Percentiles rank a stretch among this genome's conserved stretches.
These are phyloP conservation scores for Tetrax tetrax DNA, from an alignment of 2,113 vertebrate species.

Conservation along the genomic window DNA sequence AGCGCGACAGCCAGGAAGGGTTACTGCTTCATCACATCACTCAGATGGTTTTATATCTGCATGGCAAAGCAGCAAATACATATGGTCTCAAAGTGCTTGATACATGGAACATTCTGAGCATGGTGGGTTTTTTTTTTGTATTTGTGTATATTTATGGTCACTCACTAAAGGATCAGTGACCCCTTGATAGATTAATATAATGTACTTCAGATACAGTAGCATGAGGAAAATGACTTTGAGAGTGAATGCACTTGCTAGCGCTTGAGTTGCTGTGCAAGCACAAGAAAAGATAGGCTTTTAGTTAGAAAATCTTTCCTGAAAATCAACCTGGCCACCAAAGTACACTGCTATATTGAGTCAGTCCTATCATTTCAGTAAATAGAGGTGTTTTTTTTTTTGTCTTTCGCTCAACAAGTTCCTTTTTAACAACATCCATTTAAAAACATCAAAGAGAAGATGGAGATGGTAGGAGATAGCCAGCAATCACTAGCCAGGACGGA, in stretches of 20 bases:
- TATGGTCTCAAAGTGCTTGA: neutral
- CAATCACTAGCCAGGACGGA: neutral
- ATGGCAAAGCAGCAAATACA: neutral
- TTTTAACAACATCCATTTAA: conserved; percentile 39
- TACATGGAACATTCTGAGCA: neutral
- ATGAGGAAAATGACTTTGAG: neutral
- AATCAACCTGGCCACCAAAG: neutral
- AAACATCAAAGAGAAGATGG: conserved; percentile 63
- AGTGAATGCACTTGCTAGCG: conserved; percentile 11
- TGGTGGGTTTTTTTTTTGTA: neutral
- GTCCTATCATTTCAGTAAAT: neutral
- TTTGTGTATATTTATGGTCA: conserved; percentile 27
- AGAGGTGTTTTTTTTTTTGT: neutral
- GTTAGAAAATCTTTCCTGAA: neutral
- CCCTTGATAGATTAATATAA: conserved; percentile 17
- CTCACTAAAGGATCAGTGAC: neutral
- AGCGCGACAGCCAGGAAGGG: neutral
- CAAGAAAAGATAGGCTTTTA: neutral
- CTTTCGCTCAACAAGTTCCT: conserved; percentile 38
- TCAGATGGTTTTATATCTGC: conserved; percentile 2
- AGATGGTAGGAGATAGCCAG: conserved; percentile 13
- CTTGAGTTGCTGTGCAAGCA: neutral
- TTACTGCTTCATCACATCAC: neutral
- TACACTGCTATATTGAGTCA: neutral
- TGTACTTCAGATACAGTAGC: neutral